Conservation (phyloP, 2,113 vertebrate species). For the Ramphastos sulfuratus region DNA sequence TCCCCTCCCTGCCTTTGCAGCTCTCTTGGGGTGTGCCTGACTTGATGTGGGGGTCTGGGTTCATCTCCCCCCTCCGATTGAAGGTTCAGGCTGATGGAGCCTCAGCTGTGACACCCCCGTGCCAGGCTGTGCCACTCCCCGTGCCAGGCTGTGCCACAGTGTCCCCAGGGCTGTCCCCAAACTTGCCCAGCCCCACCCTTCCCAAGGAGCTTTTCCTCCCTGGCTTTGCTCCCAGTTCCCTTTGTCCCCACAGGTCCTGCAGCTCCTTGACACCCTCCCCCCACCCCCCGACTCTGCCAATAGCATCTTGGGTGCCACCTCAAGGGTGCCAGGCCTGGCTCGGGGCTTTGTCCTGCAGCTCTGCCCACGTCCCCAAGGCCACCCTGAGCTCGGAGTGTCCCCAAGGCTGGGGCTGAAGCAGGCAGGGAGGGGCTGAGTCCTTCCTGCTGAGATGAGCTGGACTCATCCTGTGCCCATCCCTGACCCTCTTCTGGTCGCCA, state of each 20-base stretch:
- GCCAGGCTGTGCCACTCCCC: too few relatives aligned
- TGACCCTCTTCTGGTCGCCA: too few relatives aligned
- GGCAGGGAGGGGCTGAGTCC: neutral
- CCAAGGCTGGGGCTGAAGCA: neutral
- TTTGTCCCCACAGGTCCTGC: neutral
- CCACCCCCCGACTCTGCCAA: neutral
- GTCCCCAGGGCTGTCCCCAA: neutral
- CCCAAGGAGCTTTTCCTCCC: neutral
- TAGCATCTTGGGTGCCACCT: neutral
- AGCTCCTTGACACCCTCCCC: neutral
- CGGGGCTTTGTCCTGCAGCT: neutral
- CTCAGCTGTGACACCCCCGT: accelerated
- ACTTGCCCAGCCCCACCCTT: neutral
- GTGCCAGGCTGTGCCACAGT: neutral
- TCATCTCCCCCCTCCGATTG: too few relatives aligned
- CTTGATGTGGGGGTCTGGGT: neutral
- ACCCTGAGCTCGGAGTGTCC: neutral
- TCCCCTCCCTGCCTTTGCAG: neutral
- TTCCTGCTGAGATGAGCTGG: neutral
- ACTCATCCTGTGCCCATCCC: neutral
- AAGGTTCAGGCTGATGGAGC: accelerated
- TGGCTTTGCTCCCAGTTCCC: neutral
- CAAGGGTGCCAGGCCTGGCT: neutral
- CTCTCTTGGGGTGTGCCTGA: neutral
- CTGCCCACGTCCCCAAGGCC: neutral